Base-by-base conservation (phyloP, 2,797 vertebrate genomes). In the Lagodon rhomboides region DNA sequence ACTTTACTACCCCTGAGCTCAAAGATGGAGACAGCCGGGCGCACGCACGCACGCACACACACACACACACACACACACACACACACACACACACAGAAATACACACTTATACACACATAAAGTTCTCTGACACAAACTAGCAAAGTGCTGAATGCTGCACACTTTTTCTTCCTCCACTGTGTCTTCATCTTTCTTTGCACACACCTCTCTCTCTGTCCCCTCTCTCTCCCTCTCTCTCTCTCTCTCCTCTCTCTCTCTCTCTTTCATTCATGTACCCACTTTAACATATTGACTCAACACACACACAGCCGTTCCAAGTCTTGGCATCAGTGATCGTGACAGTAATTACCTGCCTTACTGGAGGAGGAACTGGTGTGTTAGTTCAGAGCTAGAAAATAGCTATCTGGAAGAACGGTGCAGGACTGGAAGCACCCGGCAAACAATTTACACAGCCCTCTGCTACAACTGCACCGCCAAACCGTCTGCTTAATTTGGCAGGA, bases 261-360 rank as follows among this genome's bases (percentile, higher is more conserved):
- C 54, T 17, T 54, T 73, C 59, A 71, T 79, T 77, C 81, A 79
- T 68, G 75, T 25, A 73, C 79, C 70, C 79, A 55, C 84, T 70
- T 66, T 58, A 76, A 84, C 67, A 73, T 74, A 63, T 41, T 3
- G 4, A 77, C 79, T 80, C 78, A 72, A 72, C 80, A 73, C 30
- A 73, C 30, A 34, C 76, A 63, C 88, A 91, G 85, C 74, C 88
- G 82, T 85, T 86, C 74, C 63, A 44, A 83, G 78, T 73, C 72
- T 71, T 82, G 53, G 74, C 77, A 51, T 77, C 71, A 51, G 80
- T 74, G 60, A 86, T 73, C 78, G 84, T 89, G 82, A 87, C 89
- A 85, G 80, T 92, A 92, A 93, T 92, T 92, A 93, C 76, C 80
- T 89, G 71, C 61, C 83, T 63, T 63, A 60, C 61, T 85, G 78